Base-by-base conservation (phyloP, 2,888 invertebrate species). In the Diadegma fenestrale region DNA sequence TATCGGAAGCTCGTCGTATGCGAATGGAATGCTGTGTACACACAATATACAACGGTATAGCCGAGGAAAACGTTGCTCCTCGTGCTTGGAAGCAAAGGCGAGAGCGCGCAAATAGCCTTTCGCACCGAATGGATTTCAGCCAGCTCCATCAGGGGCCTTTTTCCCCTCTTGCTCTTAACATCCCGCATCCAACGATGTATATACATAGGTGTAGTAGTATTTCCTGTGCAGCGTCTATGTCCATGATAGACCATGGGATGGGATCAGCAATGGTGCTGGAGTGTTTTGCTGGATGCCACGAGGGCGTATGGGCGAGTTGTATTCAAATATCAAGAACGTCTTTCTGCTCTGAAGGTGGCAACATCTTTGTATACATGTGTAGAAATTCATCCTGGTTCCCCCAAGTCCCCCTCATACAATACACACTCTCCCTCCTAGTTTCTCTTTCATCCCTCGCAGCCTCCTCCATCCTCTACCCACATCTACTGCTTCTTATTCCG, bases 51-150 rank as follows among this genome's bases (percentile, higher is more conserved):
- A 26, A 58, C 76, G 64, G 71, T 43, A 51, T 64, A 54, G 37
- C 69, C 68, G 17, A 51, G 45, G 72, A 73, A 51, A 37, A 78
- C 61, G 72, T 82, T 58, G 77, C 33, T 71, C 68, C 68, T 81
- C 64, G 66, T 54, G 58, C 71, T 61, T 54, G 43, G 68, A 45
- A 45, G 26, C 43, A 26, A 80, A 82, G 73, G 63, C 63, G 80
- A 61, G 58, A 71, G 68, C 51, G 82, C 78, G 87, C 85, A 86
- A 88, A 90, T 87, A 88, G 86, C 88, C 88, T 86, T 85, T 87
- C 82, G 78, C 87, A 80, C 78, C 84, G 87, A 89, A 89, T 88
- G 88, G 88, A 89, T 90, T 89, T 89, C 87, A 88, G 88, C 84
- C 64, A 87, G 83, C 86, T 87, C 87, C 87, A 80, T 76, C 77